Evolutionary conservation across 2,113 vertebrate species (phyloP).

Genomic region (Xiphorhynchus elegans): DNA sequence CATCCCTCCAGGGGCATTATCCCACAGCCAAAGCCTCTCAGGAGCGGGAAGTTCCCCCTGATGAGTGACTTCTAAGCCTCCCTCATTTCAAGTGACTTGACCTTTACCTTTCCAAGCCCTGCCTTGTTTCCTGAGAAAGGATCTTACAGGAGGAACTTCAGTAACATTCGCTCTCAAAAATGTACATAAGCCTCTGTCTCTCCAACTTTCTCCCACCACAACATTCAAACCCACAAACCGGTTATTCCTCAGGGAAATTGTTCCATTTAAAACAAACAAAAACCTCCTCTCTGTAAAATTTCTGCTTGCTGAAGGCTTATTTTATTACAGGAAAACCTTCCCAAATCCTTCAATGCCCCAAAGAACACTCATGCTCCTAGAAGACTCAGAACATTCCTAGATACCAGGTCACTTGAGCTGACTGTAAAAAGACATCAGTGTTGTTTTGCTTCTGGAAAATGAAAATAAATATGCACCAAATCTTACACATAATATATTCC

Average conservation of each 20-base stretch:
- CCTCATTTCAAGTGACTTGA: rapidly evolving
- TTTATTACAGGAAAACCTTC: neutral
- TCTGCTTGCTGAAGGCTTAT: neutral
- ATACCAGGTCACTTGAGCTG: neutral
- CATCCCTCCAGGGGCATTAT: neutral
- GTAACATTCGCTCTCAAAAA: neutral
- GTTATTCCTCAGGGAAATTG: neutral
- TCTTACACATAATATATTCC: neutral
- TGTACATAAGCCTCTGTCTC: neutral
- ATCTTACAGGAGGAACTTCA: neutral
- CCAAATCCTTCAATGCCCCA: neutral
- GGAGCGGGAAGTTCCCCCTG: neutral
- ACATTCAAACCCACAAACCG: neutral
- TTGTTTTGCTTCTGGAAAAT: neutral
- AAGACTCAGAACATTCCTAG: neutral
- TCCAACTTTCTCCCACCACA: neutral
- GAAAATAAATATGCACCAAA: neutral
- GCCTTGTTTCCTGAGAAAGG: neutral
- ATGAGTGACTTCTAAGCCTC: rapidly evolving
- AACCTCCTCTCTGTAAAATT: neutral
- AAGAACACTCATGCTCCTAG: neutral
- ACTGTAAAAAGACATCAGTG: neutral
- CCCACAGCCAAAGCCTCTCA: neutral
- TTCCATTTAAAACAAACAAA: neutral
- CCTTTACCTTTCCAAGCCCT: neutral